phyloP scores from a whole-genome alignment of 2,797 vertebrate genomes.

The Ctenopoma multispine region DNA sequence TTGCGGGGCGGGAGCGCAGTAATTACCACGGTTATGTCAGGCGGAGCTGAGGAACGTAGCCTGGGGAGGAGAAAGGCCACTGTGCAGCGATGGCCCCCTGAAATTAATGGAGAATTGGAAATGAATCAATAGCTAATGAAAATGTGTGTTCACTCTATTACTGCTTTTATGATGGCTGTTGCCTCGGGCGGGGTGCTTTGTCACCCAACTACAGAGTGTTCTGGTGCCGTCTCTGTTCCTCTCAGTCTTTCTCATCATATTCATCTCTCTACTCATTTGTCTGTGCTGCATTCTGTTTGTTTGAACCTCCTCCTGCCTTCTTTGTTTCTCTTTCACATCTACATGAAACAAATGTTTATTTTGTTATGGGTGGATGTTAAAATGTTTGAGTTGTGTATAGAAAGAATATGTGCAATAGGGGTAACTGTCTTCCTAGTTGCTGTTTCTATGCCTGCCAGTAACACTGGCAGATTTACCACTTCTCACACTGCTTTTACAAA shows the following conservation, averaged over 20 bases:
- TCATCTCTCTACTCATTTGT: constrained; percentile 49
- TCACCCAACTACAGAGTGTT: constrained; percentile 64
- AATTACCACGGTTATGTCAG: constrained; percentile 84
- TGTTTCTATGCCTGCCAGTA: constrained; percentile 1
- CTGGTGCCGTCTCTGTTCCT: constrained; percentile 39
- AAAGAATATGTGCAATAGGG: constrained; percentile 3
- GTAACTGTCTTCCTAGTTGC: not conserved
- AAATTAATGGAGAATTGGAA: constrained; percentile 84
- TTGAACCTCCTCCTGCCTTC: constrained; percentile 16
- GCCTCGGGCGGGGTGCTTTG: constrained; percentile 73
- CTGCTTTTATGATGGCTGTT: constrained; percentile 78
- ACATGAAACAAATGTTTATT: constrained; percentile 40
- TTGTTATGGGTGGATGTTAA: constrained; percentile 22
- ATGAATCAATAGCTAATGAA: constrained; percentile 88
- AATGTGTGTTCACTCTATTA: constrained; percentile 84
- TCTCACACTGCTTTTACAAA: not conserved
- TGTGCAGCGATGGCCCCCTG: constrained; percentile 70
- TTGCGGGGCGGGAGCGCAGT: constrained; percentile 79
- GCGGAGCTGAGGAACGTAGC: constrained; percentile 79
- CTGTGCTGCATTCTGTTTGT: constrained; percentile 44
- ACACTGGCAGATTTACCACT: not conserved
- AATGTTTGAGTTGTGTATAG: constrained; percentile 23
- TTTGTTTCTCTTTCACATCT: constrained; percentile 4
- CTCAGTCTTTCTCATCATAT: constrained; percentile 51
- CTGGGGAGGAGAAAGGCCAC: constrained; percentile 78